These are phyloP conservation scores for Adoxophyes honmai DNA, from an alignment of 1,140 invertebrate genomes.

Conservation along the genomic window DNA sequence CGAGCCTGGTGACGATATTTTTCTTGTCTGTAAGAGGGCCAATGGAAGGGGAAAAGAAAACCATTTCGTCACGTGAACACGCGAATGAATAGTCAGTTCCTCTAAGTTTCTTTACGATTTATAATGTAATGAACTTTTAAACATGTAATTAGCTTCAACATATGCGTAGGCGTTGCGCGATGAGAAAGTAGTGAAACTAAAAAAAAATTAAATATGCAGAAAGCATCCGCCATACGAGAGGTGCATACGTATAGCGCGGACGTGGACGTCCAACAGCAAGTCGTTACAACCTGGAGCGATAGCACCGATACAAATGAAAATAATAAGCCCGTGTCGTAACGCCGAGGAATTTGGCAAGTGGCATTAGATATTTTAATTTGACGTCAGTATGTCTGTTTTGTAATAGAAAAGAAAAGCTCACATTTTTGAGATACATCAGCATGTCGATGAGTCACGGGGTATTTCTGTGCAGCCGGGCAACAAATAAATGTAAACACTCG, in stretches of 20 bases:
- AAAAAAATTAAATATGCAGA: conserved; percentile 10
- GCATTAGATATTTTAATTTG: background rate
- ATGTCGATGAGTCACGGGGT: conserved; percentile 19
- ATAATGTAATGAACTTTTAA: background rate
- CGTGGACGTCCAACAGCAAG: background rate
- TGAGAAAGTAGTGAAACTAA: conserved; percentile 1
- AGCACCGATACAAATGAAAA: background rate
- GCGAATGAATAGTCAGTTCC: conserved; percentile 16
- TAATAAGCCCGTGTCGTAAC: background rate
- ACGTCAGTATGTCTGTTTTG: background rate
- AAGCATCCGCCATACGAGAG: background rate
- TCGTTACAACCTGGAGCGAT: background rate
- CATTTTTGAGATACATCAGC: conserved; percentile 40
- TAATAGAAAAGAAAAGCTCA: conserved; percentile 21
- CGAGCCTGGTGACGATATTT: conserved; percentile 5
- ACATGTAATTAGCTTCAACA: background rate
- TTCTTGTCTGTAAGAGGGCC: conserved; percentile 34
- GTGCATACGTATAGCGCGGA: background rate
- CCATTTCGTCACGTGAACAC: conserved; percentile 29
- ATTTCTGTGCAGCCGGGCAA: conserved; percentile 5
- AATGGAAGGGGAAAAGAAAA: conserved; percentile 27
- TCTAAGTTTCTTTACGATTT: conserved; percentile 7
- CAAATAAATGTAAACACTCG: background rate
- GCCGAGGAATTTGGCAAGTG: conserved; percentile 4
- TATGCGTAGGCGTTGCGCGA: background rate